Base-by-base conservation (phyloP, 92 coral and sea anemone species). In the Siderastrea siderea region DNA sequence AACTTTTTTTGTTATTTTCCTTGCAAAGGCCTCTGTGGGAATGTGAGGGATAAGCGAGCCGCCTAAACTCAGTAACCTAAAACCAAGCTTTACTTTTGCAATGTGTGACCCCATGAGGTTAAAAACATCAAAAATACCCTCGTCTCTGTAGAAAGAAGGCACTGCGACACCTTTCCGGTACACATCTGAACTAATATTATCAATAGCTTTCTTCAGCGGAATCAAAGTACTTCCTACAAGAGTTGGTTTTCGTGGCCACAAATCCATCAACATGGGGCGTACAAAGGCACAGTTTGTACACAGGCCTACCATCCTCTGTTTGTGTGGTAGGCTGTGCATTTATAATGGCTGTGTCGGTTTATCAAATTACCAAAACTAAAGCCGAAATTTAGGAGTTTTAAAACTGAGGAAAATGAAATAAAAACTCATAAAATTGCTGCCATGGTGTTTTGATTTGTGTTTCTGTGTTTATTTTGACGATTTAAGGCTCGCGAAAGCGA, bases 31-130 rank as follows among this genome's bases (percentile, higher is more conserved):
- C 49, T 19, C 83, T 72, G 85, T 54, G 19, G 92, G 93, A 80
- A 98, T 89, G 78, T 98, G 99, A 17, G 98, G 96, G 46, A 93
- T 91, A 6, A 98, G 92, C 12, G 91, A 71, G 4, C 98, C 98
- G n/a, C 99, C 99, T 26, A 98, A 90, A 87, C 99, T 98, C 51
- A 98, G 77, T 67, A 98, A 79, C 61, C 98, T 87, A 64, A 90
- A 92, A 44, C 93, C 90, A 48, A 98, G 92, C 62, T 87, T 91
- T 49, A 96, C 86, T 49, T 70, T 87, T 26, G 98, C 99, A 63
- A 98, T 85, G 8, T 46, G 60, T 15, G 94, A 74, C 7, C 99
- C 99, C 99, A 98, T 98, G 10, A 98, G 92, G 82, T 96, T 98
- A 79, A 76, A 96, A 6, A 98, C 64, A 19, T 85, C 84, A 87